A percentile compares a stretch with the other conserved stretches of the same genome.
Evolutionary conservation across 2,797 vertebrate genomes (phyloP).

Genomic region (Aplochiton taeniatus): DNA sequence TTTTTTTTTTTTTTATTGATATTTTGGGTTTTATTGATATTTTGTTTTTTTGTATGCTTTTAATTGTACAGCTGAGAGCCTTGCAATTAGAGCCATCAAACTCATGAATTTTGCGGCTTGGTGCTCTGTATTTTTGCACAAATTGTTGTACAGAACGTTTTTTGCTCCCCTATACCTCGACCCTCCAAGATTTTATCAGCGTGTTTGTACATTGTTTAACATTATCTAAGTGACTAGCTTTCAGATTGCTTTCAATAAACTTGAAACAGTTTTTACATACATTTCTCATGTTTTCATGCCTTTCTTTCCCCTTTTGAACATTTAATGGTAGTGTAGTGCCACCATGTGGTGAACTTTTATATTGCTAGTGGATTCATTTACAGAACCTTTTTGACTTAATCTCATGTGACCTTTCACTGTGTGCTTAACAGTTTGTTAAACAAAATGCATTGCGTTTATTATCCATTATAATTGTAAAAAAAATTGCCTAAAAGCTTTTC

Average conservation of each 20-base stretch:
- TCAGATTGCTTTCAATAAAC: conserved; percentile 72
- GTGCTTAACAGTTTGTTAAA: too few relatives aligned
- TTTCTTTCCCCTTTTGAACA: background rate
- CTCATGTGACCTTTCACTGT: too few relatives aligned
- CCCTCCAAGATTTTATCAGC: conserved; percentile 50
- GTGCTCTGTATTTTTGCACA: conserved; percentile 17
- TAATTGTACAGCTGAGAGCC: conserved; percentile 59
- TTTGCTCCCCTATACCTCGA: conserved; percentile 19
- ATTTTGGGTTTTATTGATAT: conserved; percentile 5
- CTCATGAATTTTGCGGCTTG: conserved; percentile 26
- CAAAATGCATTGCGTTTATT: too few relatives aligned
- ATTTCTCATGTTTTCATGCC: background rate
- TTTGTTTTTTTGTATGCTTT: conserved; percentile 49
- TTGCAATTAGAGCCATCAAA: conserved; percentile 21
- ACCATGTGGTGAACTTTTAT: conserved; percentile 36
- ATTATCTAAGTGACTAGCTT: conserved; percentile 38
- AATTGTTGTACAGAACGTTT: conserved; percentile 34
- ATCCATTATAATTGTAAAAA: too few relatives aligned
- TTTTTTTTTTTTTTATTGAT: conserved; percentile 9
- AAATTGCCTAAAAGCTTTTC: too few relatives aligned
- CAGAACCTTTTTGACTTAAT: too few relatives aligned
- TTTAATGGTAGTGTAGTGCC: conserved; percentile 44
- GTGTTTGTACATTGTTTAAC: conserved; percentile 22
- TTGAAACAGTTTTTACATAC: conserved; percentile 26
- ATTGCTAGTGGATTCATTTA: background rate